These are phyloP conservation scores for Trichopoda pennipes DNA, from an alignment of 2,888 invertebrate species.

Conservation along the genomic window DNA sequence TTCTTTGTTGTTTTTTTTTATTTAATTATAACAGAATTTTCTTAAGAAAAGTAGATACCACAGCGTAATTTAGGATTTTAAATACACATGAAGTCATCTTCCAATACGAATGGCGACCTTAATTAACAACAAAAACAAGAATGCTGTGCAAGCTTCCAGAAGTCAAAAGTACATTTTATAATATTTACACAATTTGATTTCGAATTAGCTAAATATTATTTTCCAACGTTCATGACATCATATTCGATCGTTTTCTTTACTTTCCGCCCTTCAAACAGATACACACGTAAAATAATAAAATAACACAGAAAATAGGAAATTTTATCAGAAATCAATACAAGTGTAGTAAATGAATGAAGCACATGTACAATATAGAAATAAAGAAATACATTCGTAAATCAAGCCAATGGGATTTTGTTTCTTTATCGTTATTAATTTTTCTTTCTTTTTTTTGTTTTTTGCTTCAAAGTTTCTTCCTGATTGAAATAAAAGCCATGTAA, in stretches of 20 bases:
- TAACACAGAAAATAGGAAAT: slow-evolving; percentile 21
- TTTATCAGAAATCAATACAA: slow-evolving; percentile 57
- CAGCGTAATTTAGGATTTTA: no score
- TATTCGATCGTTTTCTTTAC: not conserved
- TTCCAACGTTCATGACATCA: not conserved
- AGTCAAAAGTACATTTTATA: not conserved
- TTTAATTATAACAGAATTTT: no score
- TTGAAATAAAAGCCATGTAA: slow-evolving; percentile 61
- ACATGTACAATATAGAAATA: slow-evolving; percentile 37
- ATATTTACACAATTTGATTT: not conserved
- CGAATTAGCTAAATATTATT: not conserved
- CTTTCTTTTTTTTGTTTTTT: slow-evolving; percentile 12
- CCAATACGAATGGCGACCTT: no score
- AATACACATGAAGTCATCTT: no score
- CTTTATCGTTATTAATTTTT: slow-evolving; percentile 21
- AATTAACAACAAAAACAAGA: no score
- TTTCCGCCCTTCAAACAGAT: not conserved
- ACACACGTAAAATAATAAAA: slow-evolving; percentile 12
- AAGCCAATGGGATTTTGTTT: slow-evolving; percentile 60
- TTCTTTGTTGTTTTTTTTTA: no score
- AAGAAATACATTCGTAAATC: slow-evolving; percentile 50
- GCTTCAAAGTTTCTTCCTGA: slow-evolving; percentile 56
- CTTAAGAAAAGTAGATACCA: no score
- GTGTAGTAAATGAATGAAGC: slow-evolving; percentile 26
- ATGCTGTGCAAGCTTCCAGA: no score